phyloP scores from a whole-genome alignment of 2,797 vertebrate species.

The Neomorphus geoffroyi region DNA sequence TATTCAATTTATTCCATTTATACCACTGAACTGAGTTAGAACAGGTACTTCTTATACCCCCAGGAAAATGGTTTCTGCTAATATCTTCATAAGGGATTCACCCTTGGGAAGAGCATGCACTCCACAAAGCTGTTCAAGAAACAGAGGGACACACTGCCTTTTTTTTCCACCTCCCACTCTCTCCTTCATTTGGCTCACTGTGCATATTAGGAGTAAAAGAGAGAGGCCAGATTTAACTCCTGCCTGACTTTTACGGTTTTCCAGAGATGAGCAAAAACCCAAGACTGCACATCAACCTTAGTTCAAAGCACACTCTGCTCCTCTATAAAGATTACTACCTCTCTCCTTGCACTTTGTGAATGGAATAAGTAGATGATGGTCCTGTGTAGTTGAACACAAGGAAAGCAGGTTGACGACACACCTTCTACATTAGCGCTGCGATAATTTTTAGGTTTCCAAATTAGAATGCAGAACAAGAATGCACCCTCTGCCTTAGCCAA shows the following conservation, averaged over 20 bases:
- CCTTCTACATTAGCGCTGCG: neutral
- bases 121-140: neutral
- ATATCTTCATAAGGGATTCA: neutral
- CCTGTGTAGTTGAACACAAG: neutral
- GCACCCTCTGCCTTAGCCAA: constrained; percentile 30
- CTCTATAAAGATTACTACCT: neutral
- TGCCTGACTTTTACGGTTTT: neutral
- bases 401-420: neutral
- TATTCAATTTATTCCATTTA: neutral
- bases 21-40: neutral
- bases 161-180: neutral
- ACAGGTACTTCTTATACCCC: neutral
- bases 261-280: neutral
- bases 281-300: accelerated
- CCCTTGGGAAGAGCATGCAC: neutral
- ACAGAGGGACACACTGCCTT: neutral
- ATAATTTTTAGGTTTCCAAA: neutral
- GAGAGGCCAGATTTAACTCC: neutral
- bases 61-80: neutral
- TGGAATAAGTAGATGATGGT: neutral
- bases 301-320: neutral
- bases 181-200: neutral
- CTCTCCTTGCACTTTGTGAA: neutral
- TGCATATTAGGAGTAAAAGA: neutral
- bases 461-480: constrained; percentile 51